Base-by-base conservation (phyloP, 2,888 invertebrate species). In the Sinopyrophorus schimmeli region DNA sequence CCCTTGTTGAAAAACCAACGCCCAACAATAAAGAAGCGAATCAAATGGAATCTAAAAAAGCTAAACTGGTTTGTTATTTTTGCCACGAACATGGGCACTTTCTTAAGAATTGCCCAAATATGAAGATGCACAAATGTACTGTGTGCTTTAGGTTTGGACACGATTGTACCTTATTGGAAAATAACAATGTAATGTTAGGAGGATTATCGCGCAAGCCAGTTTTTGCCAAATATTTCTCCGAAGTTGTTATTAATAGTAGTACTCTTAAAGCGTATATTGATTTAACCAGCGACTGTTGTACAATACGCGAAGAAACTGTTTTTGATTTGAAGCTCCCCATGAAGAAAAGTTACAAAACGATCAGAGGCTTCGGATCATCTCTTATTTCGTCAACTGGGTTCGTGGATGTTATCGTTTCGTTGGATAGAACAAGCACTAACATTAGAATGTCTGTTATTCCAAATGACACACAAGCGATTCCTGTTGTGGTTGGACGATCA, bases 251-350 rank as follows among this genome's bases (percentile, higher is more conserved):
- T n/a, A 47, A 49, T 28, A 55, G 51, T 5, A 26, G 43, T 35
- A 11, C 23, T 3, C 38, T 60, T 18, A 47, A 47, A n/a, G 58
- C 41, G 6, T 60, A 57, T 18, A 54, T 57, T 31, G 58, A 59
- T 37, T 11, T 41, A 10, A 7, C 12, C 9, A 55, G 57, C 16
- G 40, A 51, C 9, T 37, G 23, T 26, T 48, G 54, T 0, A 62
- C 61, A 2, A 57, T 63, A 9, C 46, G 58, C 5, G 59, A 61
- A 42, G 53, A 53, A 18, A 47, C 53, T 27, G 57, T 59, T 10
- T 24, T 43, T 1, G 28, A 21, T 6, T 26, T 56, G 12, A 54
- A 55, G 12, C 23, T 63, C 9, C 35, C 49, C 3, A 55, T 58
- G 23, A 41, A 49, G 6, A 42, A 54, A 14, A 41, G 53, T 10